A percentile compares a stretch with the other conserved stretches of the same genome.
Conservation (phyloP, 2,888 invertebrate species). For the Cylindroiulus punctatus region DNA sequence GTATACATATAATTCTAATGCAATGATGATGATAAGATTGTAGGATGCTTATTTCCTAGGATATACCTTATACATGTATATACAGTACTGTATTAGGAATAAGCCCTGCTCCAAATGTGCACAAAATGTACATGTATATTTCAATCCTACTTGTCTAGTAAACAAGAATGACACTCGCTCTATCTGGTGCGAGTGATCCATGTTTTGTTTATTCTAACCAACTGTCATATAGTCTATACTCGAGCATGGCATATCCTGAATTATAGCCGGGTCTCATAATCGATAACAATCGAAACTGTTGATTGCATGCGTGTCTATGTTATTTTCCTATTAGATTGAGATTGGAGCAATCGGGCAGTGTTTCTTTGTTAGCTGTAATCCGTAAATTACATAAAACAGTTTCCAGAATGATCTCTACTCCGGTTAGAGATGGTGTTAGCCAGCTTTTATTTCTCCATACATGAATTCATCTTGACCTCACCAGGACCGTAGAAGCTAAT, state of each 20-base stretch:
- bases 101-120: too few species aligned
- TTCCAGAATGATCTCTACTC: neutral
- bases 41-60: too few species aligned
- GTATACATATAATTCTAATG: too few species aligned
- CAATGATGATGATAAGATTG: too few species aligned
- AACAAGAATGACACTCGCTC: too few species aligned
- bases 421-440: constrained; percentile 2
- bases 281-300: neutral
- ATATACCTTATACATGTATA: too few species aligned
- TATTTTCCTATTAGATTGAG: neutral
- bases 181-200: too few species aligned
- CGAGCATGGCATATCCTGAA: neutral
- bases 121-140: too few species aligned
- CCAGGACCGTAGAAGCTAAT: constrained; percentile 15
- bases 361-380: neutral
- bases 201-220: too few species aligned
- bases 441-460: constrained; percentile 17
- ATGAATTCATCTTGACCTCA: constrained; percentile 29
- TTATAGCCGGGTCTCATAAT: neutral
- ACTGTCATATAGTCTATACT: too few species aligned
- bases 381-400: constrained; percentile 1
- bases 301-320: neutral
- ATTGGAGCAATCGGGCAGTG: neutral
- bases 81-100: too few species aligned
- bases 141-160: too few species aligned